Conservation (phyloP, 1,140 invertebrate genomes). For the Bilobella aurantiaca region DNA sequence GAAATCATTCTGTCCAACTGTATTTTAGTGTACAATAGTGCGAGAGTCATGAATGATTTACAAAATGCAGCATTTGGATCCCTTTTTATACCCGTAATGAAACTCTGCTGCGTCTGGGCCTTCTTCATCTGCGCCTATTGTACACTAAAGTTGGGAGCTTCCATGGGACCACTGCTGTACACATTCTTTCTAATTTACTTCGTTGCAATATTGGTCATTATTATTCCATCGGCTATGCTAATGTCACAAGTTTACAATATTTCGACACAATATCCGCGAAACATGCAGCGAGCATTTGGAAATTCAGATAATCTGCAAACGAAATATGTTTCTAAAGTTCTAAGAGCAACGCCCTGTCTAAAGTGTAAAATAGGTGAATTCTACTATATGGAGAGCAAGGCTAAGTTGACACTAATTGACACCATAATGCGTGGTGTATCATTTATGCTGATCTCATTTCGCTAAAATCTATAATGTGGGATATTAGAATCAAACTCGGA, state of each 20-base stretch:
- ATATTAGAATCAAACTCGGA: too few species aligned
- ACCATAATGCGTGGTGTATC: neutral
- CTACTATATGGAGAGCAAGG: conserved; percentile 3
- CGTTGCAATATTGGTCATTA: neutral
- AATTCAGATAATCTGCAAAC: neutral
- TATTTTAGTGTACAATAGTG: neutral
- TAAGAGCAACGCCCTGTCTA: neutral
- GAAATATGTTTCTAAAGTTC: neutral
- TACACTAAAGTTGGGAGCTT: neutral
- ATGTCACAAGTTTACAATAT: neutral
- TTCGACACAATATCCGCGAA: neutral
- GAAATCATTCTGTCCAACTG: too few species aligned
- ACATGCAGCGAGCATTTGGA: neutral
- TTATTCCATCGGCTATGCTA: neutral
- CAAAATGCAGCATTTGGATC: neutral
- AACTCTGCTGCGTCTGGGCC: neutral
- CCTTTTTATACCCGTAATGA: neutral
- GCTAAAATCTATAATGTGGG: too few species aligned
- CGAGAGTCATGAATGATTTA: neutral
- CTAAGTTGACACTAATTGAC: neutral
- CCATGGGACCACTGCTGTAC: neutral
- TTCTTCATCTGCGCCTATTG: neutral
- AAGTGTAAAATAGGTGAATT: neutral
- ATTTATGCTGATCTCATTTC: neutral
- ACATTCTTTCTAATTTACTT: neutral